Percentiles rank a stretch among this genome's conserved stretches.
phyloP scores from a whole-genome alignment of 2,888 invertebrate species.

The Drosophila birchii region DNA sequence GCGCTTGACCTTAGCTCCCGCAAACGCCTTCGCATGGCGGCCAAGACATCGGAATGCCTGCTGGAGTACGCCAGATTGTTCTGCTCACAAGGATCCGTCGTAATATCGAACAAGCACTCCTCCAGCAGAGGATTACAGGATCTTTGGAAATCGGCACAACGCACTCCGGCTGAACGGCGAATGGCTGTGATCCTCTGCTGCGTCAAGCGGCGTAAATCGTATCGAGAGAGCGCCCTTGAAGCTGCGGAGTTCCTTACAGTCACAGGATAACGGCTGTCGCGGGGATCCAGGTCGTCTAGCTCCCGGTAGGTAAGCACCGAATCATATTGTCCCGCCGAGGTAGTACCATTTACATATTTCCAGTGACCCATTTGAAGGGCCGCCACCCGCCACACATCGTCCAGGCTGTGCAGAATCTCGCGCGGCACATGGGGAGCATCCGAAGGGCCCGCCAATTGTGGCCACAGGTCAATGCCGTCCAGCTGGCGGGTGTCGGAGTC shows the following conservation, averaged over 20 bases:
- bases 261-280: slow-evolving; percentile 63
- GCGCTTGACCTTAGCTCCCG: slow-evolving; percentile 84
- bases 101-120: slow-evolving; percentile 86
- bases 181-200: slow-evolving; percentile 49
- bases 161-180: slow-evolving; percentile 54
- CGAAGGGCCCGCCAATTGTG: slow-evolving; percentile 85
- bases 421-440: slow-evolving; percentile 84
- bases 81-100: slow-evolving; percentile 86
- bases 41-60: slow-evolving; percentile 50
- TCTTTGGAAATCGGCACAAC: slow-evolving; percentile 54
- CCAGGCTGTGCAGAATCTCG: slow-evolving; percentile 90
- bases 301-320: slow-evolving; percentile 69
- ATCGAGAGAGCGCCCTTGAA: slow-evolving; percentile 61
- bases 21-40: slow-evolving; percentile 84
- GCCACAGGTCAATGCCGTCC: slow-evolving; percentile 90
- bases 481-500: slow-evolving; percentile 80
- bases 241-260: slow-evolving; percentile 67
- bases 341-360: slow-evolving; percentile 83
- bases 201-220: slow-evolving; percentile 54
- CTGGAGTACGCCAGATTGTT: slow-evolving; percentile 75
- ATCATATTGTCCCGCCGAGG: slow-evolving; percentile 68
- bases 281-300: slow-evolving; percentile 73
- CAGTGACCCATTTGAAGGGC: slow-evolving; percentile 72
- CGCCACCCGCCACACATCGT: slow-evolving; percentile 86
- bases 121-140: slow-evolving; percentile 77